Base-by-base conservation (phyloP, 2,888 invertebrate species). In the Hyppa rectilinea region DNA sequence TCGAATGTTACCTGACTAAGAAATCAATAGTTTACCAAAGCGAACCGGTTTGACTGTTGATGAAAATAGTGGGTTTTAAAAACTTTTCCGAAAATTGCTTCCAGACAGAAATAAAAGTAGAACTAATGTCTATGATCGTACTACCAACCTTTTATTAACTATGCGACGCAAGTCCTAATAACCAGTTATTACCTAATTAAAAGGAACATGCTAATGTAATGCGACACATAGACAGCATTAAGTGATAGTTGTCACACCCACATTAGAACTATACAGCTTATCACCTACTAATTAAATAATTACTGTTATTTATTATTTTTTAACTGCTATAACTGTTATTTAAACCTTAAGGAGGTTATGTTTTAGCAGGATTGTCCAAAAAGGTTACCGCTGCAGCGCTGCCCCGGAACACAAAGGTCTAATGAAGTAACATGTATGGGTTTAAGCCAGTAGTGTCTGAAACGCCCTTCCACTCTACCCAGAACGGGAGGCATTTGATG, bases 161-260 rank as follows among this genome's bases (percentile, higher is more conserved):
- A 17, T 47, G n/a, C n/a, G 40, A 53, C 20, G 29, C 34, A 60
- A 53, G 12, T n/a, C 34, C 29, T 55, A n/a, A 56, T 43, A 43
- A 43, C 12, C 20, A 36, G 40, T 58, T 50, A 45, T 47, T 40
- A 50, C 14, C 10, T 53, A 56, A 72, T 67, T 66, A 69, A 69
- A 69, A 76, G 23, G 36, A 40, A n/a, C 5, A 74, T 45, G 53
- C 49, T 53, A 72, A 76, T 71, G 14, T 45, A 60, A 62, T 69
- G 71, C 66, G 52, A 68, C 67, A 70, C 58, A 71, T 66, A 63
- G 65, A 52, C 64, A 61, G 59, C 63, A 75, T 68, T 56, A 50
- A 69, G 66, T 50, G 80, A 78, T 79, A 86, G 80, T 85, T 83
- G 84, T 84, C 68, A 84, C 82, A 82, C 87, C 85, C 75, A 87